Conservation (phyloP, 2,797 vertebrate species). For the Hybognathus amarus region DNA sequence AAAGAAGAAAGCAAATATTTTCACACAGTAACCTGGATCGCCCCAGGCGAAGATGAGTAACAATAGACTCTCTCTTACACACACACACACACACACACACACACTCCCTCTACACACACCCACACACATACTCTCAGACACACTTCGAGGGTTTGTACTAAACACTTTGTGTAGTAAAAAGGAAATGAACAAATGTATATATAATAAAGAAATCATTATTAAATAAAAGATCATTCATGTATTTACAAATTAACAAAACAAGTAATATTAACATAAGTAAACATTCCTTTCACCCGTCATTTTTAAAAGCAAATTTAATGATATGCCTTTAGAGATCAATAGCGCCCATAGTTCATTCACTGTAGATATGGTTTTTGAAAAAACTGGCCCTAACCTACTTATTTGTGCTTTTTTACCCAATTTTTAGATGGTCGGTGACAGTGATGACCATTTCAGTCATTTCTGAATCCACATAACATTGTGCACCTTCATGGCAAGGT, state of each 20-base stretch:
- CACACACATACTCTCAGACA: conserved; percentile 33
- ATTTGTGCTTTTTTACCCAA: conserved; percentile 32
- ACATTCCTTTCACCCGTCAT: conserved; percentile 82
- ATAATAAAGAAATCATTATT: conserved; percentile 87
- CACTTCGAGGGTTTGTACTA: conserved; percentile 68
- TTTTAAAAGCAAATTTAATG: conserved; percentile 60
- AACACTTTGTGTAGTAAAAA: conserved; percentile 87
- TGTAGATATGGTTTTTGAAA: conserved; percentile 7
- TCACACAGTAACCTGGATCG: conserved; percentile 78
- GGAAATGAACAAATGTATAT: conserved; percentile 81
- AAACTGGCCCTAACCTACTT: background rate
- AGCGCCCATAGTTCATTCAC: conserved; percentile 23
- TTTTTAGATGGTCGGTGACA: conserved; percentile 2
- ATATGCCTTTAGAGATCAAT: conserved; percentile 48
- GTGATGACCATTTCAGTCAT: conserved; percentile 2
- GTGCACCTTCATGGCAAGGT: background rate
- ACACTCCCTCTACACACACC: conserved; percentile 25
- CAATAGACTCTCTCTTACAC: conserved; percentile 69
- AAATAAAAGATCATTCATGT: conserved; percentile 83
- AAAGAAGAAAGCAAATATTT: conserved; percentile 83
- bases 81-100: conserved; percentile 57
- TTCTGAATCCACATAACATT: conserved; percentile 19
- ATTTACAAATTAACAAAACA: conserved; percentile 87
- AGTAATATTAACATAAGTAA: conserved; percentile 65
- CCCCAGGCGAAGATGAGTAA: conserved; percentile 79